A percentile compares a stretch with the other conserved stretches of the same genome.
Conservation (phyloP, 2,888 invertebrate species). For the Perizoma flavofasciatum region DNA sequence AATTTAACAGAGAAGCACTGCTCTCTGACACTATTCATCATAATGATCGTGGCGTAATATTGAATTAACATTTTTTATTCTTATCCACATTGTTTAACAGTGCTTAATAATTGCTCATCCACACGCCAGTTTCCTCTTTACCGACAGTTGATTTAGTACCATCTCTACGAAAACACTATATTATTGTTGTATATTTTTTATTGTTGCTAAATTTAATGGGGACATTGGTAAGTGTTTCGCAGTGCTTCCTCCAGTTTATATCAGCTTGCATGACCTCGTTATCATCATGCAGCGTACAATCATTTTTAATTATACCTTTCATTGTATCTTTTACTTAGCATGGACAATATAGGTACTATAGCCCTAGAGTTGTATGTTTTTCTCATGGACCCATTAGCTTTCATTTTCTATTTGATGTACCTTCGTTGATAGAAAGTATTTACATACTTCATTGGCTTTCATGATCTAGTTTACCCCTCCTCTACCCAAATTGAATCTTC, state of each 20-base stretch:
- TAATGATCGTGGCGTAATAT: conserved; percentile 52
- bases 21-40: conserved; percentile 36
- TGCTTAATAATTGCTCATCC: conserved; percentile 46
- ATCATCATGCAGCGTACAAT: conserved; percentile 52
- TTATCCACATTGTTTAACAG: conserved; percentile 52
- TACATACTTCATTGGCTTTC: conserved; percentile 48
- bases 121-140: conserved; percentile 53
- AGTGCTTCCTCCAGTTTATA: conserved; percentile 37
- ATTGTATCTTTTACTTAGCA: conserved; percentile 50
- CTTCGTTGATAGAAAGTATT: conserved; percentile 42
- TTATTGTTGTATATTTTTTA: conserved; percentile 29
- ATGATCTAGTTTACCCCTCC: conserved; percentile 42
- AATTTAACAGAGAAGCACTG: conserved; percentile 35
- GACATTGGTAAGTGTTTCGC: conserved; percentile 53
- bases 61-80: conserved; percentile 52
- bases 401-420: conserved; percentile 46
- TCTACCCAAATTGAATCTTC: conserved; percentile 38
- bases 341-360: conserved; percentile 52
- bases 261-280: conserved; percentile 57
- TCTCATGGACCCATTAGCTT: conserved; percentile 58
- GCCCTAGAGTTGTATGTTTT: conserved; percentile 49
- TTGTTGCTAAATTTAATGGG: conserved; percentile 39
- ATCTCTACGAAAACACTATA: conserved; percentile 34
- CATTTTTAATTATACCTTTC: conserved; percentile 36
- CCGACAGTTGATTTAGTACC: conserved; percentile 35